These are phyloP conservation scores for Mantis religiosa DNA, from an alignment of 2,888 invertebrate species.

Conservation along the genomic window DNA sequence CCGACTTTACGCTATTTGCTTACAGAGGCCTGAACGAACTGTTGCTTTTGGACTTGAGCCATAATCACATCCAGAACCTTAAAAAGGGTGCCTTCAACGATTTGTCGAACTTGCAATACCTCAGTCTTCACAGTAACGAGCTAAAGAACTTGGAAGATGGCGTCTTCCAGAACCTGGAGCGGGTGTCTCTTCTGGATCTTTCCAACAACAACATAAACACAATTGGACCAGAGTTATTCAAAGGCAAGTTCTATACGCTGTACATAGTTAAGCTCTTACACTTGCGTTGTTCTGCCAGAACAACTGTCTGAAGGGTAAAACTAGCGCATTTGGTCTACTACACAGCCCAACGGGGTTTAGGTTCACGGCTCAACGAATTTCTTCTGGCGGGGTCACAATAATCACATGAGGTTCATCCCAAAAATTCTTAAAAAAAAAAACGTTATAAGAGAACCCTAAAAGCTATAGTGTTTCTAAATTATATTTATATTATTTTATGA, in stretches of 20 bases:
- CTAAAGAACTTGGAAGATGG: background rate
- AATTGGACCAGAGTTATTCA: background rate
- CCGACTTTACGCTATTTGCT: background rate
- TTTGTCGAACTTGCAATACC: background rate
- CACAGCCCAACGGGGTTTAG: no score
- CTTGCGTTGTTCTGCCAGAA: no score
- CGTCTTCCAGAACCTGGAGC: background rate
- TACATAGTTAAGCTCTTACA: no score
- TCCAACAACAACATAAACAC: background rate
- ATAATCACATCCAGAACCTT: background rate
- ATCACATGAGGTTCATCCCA: no score
- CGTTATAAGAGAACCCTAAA: no score
- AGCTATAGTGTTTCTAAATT: no score
- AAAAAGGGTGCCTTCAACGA: background rate
- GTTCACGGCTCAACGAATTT: no score
- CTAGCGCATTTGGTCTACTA: no score
- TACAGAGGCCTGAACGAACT: background rate
- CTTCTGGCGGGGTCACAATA: no score
- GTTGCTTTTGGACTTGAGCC: background rate
- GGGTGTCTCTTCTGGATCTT: background rate
- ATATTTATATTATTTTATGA: no score
- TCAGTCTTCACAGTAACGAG: background rate
- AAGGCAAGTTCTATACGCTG: background rate
- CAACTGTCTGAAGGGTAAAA: no score
- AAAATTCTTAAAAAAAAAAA: no score